Percentiles rank a stretch among this genome's conserved stretches.
Evolutionary conservation across 2,888 invertebrate genomes (phyloP).

Genomic region (Sesamia inferens): DNA sequence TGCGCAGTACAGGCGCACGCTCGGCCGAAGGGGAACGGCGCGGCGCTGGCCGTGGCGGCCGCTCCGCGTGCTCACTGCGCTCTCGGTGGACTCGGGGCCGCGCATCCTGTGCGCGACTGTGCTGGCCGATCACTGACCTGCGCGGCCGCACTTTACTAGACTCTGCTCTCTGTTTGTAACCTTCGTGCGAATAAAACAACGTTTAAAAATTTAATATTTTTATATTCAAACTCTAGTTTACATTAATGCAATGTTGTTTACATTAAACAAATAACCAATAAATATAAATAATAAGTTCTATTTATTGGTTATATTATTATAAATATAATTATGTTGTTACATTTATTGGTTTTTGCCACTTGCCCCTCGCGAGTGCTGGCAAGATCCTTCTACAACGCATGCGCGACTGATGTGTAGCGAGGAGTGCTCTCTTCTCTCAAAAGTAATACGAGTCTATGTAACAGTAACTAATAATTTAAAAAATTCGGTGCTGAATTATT

Average conservation of each 20-base stretch:
- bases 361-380: conserved; percentile 30
- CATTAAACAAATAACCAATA: conserved; percentile 41
- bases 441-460: conserved; percentile 21
- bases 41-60: conserved; percentile 8
- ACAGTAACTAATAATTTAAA: conserved; percentile 19
- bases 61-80: conserved; percentile 30
- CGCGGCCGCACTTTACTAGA: conserved; percentile 34
- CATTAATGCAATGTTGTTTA: conserved; percentile 46
- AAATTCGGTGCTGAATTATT: conserved; percentile 38
- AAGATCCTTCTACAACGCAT: conserved; percentile 1
- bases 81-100: conserved; percentile 11
- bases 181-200: conserved; percentile 69
- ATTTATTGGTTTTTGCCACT: too few species aligned
- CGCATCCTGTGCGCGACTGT: conserved; percentile 13
- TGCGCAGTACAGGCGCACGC: conserved; percentile 10
- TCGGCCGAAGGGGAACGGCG: conserved; percentile 10
- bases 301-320: too few species aligned
- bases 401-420: conserved; percentile 18
- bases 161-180: conserved; percentile 53
- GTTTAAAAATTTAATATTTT: conserved; percentile 50
- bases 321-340: too few species aligned
- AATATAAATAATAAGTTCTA: conserved; percentile 22
- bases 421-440: conserved; percentile 8
- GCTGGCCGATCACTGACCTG: conserved; percentile 30
- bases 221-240: conserved; percentile 52